These are phyloP conservation scores for Brachyhypopomus occidentalis DNA, from an alignment of 2,113 vertebrate species.

Conservation along the genomic window DNA sequence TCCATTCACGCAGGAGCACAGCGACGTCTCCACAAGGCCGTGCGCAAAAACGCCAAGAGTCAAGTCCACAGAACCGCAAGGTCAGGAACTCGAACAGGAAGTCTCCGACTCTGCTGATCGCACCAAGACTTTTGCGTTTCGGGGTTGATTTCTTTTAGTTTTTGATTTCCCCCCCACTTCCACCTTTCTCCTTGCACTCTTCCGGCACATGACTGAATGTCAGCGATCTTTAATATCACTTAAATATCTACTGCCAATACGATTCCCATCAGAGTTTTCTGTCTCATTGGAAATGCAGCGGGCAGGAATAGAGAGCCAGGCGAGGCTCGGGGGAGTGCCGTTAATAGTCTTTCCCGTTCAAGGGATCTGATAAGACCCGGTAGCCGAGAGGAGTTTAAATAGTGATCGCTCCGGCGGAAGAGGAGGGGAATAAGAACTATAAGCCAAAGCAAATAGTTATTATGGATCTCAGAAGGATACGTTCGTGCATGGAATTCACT, in stretches of 20 bases:
- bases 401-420: slow-evolving; percentile 58
- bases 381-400: slow-evolving; percentile 65
- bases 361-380: slow-evolving; percentile 63
- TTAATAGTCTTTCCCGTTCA: slow-evolving; percentile 69
- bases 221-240: slow-evolving; percentile 62
- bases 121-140: slow-evolving; percentile 21
- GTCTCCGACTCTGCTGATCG: slow-evolving; percentile 61
- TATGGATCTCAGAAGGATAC: slow-evolving; percentile 70
- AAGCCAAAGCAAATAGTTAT: slow-evolving; percentile 77
- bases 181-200: slow-evolving; percentile 46
- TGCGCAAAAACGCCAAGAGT: slow-evolving; percentile 34
- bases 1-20: slow-evolving; percentile 41
- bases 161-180: no score
- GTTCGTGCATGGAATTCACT: slow-evolving; percentile 70
- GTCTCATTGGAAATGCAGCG: slow-evolving; percentile 60
- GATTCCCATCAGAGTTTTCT: slow-evolving; percentile 67
- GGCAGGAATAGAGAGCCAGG: slow-evolving; percentile 58
- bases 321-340: slow-evolving; percentile 56
- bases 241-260: slow-evolving; percentile 63
- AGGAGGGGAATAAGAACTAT: slow-evolving; percentile 61
- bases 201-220: slow-evolving; percentile 61
- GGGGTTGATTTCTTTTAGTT: no score
- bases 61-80: slow-evolving; percentile 67
- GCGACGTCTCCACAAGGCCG: slow-evolving; percentile 1
- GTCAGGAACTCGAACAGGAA: slow-evolving; percentile 59